Conservation (phyloP, 2,888 invertebrate genomes). For the Amiota communis region DNA sequence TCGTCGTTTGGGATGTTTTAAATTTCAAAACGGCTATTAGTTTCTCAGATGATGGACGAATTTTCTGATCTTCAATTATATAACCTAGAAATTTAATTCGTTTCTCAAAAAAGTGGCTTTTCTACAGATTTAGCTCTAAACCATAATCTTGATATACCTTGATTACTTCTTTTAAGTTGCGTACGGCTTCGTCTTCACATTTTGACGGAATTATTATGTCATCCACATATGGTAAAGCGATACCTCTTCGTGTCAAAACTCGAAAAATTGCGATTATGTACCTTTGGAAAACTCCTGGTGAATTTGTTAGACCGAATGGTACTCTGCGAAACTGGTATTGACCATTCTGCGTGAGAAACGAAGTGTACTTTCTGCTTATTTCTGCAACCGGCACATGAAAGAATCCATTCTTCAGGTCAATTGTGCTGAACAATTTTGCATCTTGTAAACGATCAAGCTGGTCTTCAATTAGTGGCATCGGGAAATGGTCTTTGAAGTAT, state of each 20-base stretch:
- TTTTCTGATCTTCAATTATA: no score
- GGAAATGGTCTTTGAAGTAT: conserved; percentile 21
- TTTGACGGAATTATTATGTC: conserved; percentile 42
- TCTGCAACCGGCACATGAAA: conserved; percentile 42
- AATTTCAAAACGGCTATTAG: no score
- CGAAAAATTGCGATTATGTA: conserved; percentile 48
- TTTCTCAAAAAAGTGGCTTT: conserved; percentile 8
- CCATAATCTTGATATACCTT: conserved; percentile 35
- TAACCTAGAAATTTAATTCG: not conserved
- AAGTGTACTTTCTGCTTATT: not conserved
- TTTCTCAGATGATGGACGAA: no score
- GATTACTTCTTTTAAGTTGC: conserved; percentile 35
- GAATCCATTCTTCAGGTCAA: no score
- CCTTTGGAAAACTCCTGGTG: conserved; percentile 54
- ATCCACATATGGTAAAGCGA: conserved; percentile 43
- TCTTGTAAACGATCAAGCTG: conserved; percentile 42
- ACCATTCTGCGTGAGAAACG: conserved; percentile 49
- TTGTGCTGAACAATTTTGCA: conserved; percentile 43
- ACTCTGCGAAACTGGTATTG: conserved; percentile 56
- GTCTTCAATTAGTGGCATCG: conserved; percentile 43
- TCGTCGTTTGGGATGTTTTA: no score
- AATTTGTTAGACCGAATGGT: conserved; percentile 69
- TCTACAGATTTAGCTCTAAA: conserved; percentile 41
- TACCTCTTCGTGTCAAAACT: conserved; percentile 33
- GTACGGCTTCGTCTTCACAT: conserved; percentile 39